Conservation (phyloP, 2,113 vertebrate genomes). For the Pangasianodon hypophthalmus region DNA sequence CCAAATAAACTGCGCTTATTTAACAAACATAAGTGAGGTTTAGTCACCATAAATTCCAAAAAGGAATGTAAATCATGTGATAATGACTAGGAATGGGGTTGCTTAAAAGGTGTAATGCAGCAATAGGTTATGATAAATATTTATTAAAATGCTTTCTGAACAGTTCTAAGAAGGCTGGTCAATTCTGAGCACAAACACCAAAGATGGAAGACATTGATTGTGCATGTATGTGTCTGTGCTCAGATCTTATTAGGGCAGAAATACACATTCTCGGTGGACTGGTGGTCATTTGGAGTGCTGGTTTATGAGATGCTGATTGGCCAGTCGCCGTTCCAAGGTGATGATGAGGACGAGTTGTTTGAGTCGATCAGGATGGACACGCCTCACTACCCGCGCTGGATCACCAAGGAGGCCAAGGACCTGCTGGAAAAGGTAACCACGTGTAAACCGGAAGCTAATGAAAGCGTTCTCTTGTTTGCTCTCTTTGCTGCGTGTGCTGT, state of each 20-base stretch:
- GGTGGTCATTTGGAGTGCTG: constrained; percentile 98
- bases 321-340: constrained; percentile 96
- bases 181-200: background rate
- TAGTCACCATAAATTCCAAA: too few relatives aligned
- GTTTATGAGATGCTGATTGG: constrained; percentile 97
- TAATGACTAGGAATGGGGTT: background rate
- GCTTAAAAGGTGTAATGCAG: too few relatives aligned
- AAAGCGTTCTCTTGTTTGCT: background rate
- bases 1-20: too few relatives aligned
- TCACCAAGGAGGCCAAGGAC: constrained; percentile 92
- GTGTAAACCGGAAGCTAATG: background rate
- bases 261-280: constrained; percentile 96
- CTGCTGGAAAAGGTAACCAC: constrained; percentile 85
- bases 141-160: background rate
- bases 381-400: constrained; percentile 96
- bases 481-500: background rate
- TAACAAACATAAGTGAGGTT: too few relatives aligned
- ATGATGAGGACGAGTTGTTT: constrained; percentile 96
- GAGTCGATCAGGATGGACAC: constrained; percentile 95
- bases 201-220: background rate
- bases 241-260: constrained; percentile 92
- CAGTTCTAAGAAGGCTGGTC: background rate
- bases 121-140: background rate
- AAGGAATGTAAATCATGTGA: background rate
- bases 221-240: background rate